These are phyloP conservation scores for western clawed frog (Xenopus tropicalis) DNA, from an alignment of 2,113 vertebrate genomes.

Conservation along the genomic window DNA sequence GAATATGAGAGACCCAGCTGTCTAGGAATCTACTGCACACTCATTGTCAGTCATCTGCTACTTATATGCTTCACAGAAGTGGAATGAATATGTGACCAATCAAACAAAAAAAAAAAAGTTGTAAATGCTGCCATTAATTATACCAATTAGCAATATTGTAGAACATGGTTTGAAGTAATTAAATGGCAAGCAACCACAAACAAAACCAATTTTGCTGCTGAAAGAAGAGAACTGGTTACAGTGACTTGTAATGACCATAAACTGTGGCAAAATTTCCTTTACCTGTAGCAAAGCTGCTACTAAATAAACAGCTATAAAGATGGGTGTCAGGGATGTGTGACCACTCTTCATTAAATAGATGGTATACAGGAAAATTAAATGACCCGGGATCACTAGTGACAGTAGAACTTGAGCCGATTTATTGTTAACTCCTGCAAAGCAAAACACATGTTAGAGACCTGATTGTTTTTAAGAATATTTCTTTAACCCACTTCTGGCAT, in stretches of 20 bases:
- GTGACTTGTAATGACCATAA: neutral
- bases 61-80: neutral
- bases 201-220: too few relatives aligned
- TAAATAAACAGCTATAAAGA: constrained; percentile 86
- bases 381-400: constrained; percentile 85
- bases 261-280: constrained; percentile 39
- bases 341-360: constrained; percentile 96
- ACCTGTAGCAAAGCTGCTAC: constrained; percentile 91
- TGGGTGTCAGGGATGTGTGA: constrained; percentile 85
- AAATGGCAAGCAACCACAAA: too few relatives aligned
- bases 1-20: too few relatives aligned
- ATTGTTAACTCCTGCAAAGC: constrained; percentile 82
- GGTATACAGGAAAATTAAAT: constrained; percentile 92
- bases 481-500: too few relatives aligned
- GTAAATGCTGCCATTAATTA: neutral
- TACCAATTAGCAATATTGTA: neutral
- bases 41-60: neutral
- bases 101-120: neutral
- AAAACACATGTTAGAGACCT: neutral
- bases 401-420: constrained; percentile 93
- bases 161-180: too few relatives aligned
- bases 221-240: too few relatives aligned
- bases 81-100: neutral
- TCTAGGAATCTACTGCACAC: neutral
- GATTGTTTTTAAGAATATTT: too few relatives aligned